Conservation (phyloP, 2,797 vertebrate genomes). For the Geotrypetes seraphini region DNA sequence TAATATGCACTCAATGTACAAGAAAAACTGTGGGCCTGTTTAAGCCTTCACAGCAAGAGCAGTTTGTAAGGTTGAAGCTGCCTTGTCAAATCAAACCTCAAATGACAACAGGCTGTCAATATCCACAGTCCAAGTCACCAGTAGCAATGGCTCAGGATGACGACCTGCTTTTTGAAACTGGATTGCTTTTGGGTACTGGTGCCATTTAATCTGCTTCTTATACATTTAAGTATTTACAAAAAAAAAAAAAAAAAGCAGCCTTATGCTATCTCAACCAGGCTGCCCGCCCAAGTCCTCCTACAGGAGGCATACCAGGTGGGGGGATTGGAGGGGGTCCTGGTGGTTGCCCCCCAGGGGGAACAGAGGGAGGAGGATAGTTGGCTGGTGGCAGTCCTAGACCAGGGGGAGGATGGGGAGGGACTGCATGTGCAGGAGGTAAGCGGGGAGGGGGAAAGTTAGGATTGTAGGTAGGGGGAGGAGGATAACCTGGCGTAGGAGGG, state of each 20-base stretch:
- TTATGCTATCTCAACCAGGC: constrained; percentile 83
- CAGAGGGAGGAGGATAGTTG: constrained; percentile 79
- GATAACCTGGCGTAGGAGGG: constrained; percentile 68
- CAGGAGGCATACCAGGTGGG: constrained; percentile 79
- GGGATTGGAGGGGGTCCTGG: constrained; percentile 79
- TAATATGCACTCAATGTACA: constrained; percentile 28
- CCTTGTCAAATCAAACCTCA: constrained; percentile 16
- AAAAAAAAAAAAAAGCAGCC: not conserved
- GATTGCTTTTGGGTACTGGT: constrained; percentile 19
- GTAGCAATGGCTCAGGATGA: too few relatives aligned
- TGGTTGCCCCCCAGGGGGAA: constrained; percentile 77
- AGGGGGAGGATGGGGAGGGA: constrained; percentile 72
- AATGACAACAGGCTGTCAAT: constrained; percentile 17
- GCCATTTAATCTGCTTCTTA: too few relatives aligned
- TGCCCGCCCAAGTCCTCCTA: constrained; percentile 71
- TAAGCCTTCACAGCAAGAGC: constrained; percentile 31
- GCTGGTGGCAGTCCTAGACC: constrained; percentile 78
- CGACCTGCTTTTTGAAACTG: constrained; percentile 26
- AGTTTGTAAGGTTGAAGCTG: constrained; percentile 10
- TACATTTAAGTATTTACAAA: too few relatives aligned
- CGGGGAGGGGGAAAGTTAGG: constrained; percentile 78
- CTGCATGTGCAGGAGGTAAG: constrained; percentile 67
- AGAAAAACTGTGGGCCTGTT: too few relatives aligned
- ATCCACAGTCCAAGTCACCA: constrained; percentile 25
- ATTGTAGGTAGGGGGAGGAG: constrained; percentile 78